Evolutionary conservation across 2,113 vertebrate species (phyloP).

Genomic region (Nansenia antarctica): DNA sequence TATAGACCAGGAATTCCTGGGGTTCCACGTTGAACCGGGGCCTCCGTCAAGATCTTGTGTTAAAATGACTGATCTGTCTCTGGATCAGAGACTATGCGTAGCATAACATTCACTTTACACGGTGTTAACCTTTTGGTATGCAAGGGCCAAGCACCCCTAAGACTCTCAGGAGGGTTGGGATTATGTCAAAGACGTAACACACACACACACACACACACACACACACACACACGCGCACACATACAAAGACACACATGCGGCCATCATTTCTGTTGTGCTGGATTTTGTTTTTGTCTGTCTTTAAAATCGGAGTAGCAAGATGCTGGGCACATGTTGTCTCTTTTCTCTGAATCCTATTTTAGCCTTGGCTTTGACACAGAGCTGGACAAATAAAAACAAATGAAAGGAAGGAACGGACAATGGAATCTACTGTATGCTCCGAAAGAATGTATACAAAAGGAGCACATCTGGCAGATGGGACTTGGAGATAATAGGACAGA

Average conservation of each 20-base stretch:
- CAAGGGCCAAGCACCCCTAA: conserved; percentile 21
- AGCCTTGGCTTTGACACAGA: not conserved
- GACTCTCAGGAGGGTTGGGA: conserved; percentile 6
- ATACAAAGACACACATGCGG: conserved; percentile 17
- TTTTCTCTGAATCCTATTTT: not conserved
- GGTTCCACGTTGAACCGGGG: conserved; percentile 21
- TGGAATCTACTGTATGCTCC: not conserved
- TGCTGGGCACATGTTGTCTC: not conserved
- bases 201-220: not conserved
- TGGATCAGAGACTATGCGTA: conserved; percentile 29
- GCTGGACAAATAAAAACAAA: conserved; percentile 24
- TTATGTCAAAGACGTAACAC: not conserved
- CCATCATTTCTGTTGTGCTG: not conserved
- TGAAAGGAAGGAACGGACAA: conserved; percentile 4
- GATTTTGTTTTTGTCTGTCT: not conserved
- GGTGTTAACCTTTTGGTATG: conserved; percentile 48
- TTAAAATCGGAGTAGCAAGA: not conserved
- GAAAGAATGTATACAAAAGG: conserved; percentile 14
- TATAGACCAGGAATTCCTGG: conserved; percentile 30
- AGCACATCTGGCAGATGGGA: not conserved
- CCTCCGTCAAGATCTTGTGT: conserved; percentile 13
- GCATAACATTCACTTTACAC: conserved; percentile 58
- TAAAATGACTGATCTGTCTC: conserved; percentile 48
- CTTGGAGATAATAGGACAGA: conserved; percentile 30
- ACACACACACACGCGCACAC: conserved; percentile 1